Evolutionary conservation across 92 coral and sea anemone genomes (phyloP).

Genomic region (Palythoa caribaeorum): DNA sequence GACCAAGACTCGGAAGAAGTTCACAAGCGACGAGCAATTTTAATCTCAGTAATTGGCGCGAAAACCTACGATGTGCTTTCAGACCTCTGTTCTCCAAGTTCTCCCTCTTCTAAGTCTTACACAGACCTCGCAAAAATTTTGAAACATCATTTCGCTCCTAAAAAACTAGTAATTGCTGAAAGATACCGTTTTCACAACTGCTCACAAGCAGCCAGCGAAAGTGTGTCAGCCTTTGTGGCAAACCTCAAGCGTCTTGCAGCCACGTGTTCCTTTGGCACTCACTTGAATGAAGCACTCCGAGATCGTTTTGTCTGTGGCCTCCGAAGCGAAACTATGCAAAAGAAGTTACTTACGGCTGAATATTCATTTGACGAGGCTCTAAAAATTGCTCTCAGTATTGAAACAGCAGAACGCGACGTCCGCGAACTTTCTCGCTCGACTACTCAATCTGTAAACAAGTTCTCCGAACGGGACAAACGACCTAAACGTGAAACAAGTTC

Average conservation of each 20-base stretch:
- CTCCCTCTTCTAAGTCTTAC: slow-evolving; percentile 45
- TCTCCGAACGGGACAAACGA: slow-evolving; percentile 6
- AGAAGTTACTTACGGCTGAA: slow-evolving; percentile 53
- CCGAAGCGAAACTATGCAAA: slow-evolving; percentile 46
- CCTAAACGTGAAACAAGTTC: slow-evolving; percentile 19
- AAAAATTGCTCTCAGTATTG: not conserved
- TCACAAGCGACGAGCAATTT: slow-evolving; percentile 61
- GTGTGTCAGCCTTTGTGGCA: slow-evolving; percentile 41
- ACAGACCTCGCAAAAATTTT: slow-evolving; percentile 28
- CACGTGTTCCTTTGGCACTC: slow-evolving; percentile 58
- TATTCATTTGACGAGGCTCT: slow-evolving; percentile 32
- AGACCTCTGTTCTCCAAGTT: slow-evolving; percentile 64
- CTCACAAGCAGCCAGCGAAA: slow-evolving; percentile 30
- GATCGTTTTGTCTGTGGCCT: slow-evolving; percentile 65
- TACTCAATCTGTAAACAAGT: slow-evolving; percentile 24
- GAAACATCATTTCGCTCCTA: slow-evolving; percentile 53
- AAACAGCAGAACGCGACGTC: slow-evolving; percentile 27
- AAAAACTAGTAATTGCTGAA: slow-evolving; percentile 60
- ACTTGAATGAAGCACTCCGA: slow-evolving; percentile 60
- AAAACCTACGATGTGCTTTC: slow-evolving; percentile 45
- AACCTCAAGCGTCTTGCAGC: slow-evolving; percentile 53
- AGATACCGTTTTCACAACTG: slow-evolving; percentile 36
- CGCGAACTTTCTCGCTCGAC: slow-evolving; percentile 15
- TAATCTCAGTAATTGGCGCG: slow-evolving; percentile 60
- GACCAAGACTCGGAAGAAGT: slow-evolving; percentile 30